A percentile compares a stretch with the other conserved stretches of the same genome.
These are phyloP conservation scores for Polietes domitor DNA, from an alignment of 2,888 invertebrate species.

Conservation along the genomic window DNA sequence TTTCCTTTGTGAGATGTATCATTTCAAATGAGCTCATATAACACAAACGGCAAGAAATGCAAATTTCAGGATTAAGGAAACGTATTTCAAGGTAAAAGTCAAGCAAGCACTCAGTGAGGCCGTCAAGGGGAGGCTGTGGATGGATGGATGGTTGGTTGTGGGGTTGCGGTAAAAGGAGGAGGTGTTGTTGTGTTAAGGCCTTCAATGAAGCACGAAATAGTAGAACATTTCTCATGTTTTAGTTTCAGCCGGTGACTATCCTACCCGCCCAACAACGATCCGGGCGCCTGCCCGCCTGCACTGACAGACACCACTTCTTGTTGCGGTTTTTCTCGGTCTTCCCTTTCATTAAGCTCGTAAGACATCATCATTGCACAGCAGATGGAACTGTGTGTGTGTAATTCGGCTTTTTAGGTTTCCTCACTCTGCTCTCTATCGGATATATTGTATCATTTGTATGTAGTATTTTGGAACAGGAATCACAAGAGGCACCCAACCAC, in stretches of 20 bases:
- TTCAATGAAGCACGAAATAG: slow-evolving; percentile 37
- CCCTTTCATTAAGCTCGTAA: slow-evolving; percentile 27
- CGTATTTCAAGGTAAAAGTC: slow-evolving; percentile 20
- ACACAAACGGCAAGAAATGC: slow-evolving; percentile 10
- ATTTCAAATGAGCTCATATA: background rate
- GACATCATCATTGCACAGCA: slow-evolving; percentile 35
- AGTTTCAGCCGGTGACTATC: background rate
- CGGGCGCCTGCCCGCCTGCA: background rate
- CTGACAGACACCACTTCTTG: background rate
- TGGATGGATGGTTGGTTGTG: background rate
- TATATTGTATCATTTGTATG: background rate
- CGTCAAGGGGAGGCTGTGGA: background rate
- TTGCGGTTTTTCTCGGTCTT: slow-evolving; percentile 25
- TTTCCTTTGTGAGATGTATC: background rate
- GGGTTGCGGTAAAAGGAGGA: background rate
- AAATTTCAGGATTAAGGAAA: slow-evolving; percentile 8
- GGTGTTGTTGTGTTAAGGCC: slow-evolving; percentile 23
- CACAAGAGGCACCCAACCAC: background rate
- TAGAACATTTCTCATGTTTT: slow-evolving; percentile 14
- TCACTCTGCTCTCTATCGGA: background rate
- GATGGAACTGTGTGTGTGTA: background rate
- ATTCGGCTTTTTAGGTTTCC: background rate
- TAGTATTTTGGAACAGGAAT: background rate
- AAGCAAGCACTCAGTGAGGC: background rate
- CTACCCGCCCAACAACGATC: slow-evolving; percentile 21